Percentiles rank a stretch among this genome's conserved stretches.
phyloP scores from a whole-genome alignment of 1,140 invertebrate species.

The Lordiphosa collinella region DNA sequence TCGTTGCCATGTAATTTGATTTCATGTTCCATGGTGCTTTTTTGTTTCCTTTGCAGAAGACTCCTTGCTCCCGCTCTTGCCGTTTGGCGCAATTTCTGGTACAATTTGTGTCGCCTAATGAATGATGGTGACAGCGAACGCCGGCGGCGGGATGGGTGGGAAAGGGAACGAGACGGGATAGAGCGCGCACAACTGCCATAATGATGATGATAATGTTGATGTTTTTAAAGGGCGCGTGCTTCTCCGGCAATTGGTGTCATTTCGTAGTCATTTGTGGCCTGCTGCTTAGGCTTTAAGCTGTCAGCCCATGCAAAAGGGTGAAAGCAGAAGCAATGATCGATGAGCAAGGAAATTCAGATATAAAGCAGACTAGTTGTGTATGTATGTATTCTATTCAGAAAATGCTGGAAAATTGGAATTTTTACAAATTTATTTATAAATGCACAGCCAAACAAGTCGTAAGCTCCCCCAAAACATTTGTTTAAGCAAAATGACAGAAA shows the following conservation, averaged over 20 bases:
- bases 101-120: constrained; percentile 62
- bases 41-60: constrained; percentile 16
- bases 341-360: neutral
- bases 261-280: constrained; percentile 62
- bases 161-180: constrained; percentile 8
- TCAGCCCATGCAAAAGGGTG: neutral
- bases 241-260: constrained; percentile 67
- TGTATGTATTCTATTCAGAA: no score
- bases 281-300: constrained; percentile 39
- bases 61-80: constrained; percentile 8
- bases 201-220: constrained; percentile 76
- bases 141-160: constrained; percentile 18
- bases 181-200: constrained; percentile 63
- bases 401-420: neutral
- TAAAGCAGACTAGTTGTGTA: neutral
- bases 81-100: constrained; percentile 55
- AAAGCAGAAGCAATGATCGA: neutral
- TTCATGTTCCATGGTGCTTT: constrained; percentile 53
- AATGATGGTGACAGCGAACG: constrained; percentile 61
- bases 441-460: constrained; percentile 26
- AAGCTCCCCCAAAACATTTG: constrained; percentile 23
- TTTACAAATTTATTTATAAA: constrained; percentile 22
- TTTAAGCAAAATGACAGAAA: constrained; percentile 45
- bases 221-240: constrained; percentile 74
- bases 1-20: constrained; percentile 68